A percentile compares a stretch with the other conserved stretches of the same genome.
Conservation (phyloP, 2,888 invertebrate species). For the Pachymerium ferrugineum region DNA sequence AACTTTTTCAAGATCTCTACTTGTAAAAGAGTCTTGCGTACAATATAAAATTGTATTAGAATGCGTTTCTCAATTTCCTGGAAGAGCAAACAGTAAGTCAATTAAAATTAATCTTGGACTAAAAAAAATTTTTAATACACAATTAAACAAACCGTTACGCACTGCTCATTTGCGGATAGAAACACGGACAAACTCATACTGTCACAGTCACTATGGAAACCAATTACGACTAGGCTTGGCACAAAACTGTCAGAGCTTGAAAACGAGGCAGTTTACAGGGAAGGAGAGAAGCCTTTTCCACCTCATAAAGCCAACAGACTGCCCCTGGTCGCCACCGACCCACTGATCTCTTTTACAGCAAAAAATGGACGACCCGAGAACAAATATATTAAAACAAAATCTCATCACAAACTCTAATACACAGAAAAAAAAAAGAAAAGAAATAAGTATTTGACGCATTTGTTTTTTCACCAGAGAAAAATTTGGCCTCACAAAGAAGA, state of each 20-base stretch:
- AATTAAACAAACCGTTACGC: too few species aligned
- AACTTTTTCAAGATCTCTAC: too few species aligned
- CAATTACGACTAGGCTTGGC: slow-evolving; percentile 4
- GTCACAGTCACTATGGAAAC: neutral
- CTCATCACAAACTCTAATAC: neutral
- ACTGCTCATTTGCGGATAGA: too few species aligned
- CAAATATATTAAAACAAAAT: slow-evolving; percentile 13
- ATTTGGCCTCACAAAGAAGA: slow-evolving; percentile 6
- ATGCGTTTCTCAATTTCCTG: too few species aligned
- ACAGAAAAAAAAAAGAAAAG: too few species aligned
- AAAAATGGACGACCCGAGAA: slow-evolving; percentile 17
- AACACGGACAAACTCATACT: too few species aligned
- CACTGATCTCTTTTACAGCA: slow-evolving; percentile 10
- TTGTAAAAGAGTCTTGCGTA: too few species aligned
- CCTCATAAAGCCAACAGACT: slow-evolving; percentile 10
- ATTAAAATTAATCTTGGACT: too few species aligned
- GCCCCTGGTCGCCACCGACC: slow-evolving; percentile 6
- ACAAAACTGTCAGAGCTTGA: slow-evolving; percentile 10
- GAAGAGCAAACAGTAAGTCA: too few species aligned
- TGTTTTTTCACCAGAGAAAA: slow-evolving; percentile 16
- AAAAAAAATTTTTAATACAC: too few species aligned
- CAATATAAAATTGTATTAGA: too few species aligned
- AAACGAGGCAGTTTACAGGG: slow-evolving; percentile 14
- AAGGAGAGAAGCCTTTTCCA: neutral
- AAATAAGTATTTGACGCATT: neutral